A percentile compares a stretch with the other conserved stretches of the same genome.
phyloP scores from a whole-genome alignment of 2,888 invertebrate species.

The Ophion ellenae region DNA sequence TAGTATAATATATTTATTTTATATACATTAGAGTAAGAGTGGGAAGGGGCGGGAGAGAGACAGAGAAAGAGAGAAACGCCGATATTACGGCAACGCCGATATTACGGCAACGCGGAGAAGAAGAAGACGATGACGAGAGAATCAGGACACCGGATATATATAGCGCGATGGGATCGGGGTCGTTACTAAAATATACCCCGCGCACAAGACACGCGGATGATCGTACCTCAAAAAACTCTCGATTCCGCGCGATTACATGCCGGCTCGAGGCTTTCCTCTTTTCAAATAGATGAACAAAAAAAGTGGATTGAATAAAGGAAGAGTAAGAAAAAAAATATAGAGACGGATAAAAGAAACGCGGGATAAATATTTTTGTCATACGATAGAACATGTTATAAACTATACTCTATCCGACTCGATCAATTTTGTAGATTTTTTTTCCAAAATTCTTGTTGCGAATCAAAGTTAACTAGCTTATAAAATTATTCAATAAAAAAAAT shows the following conservation, averaged over 20 bases:
- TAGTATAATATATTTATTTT: no score
- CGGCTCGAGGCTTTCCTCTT: not conserved
- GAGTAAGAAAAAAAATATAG: no score
- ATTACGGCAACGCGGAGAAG: not conserved
- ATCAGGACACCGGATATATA: constrained; percentile 83
- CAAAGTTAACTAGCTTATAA: no score
- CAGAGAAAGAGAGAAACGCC: constrained; percentile 13
- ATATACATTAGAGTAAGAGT: constrained; percentile 2
- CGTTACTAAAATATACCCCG: constrained; percentile 83
- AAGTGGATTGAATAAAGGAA: no score
- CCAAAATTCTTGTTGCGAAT: no score
- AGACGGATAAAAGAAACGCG: no score
- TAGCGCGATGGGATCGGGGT: constrained; percentile 82
- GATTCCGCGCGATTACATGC: constrained; percentile 75
- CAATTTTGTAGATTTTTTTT: no score
- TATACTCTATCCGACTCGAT: no score
- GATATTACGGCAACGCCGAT: constrained; percentile 12
- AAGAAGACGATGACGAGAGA: constrained; percentile 69
- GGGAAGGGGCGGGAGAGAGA: constrained; percentile 25
- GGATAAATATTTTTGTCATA: no score
- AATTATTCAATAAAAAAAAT: no score
- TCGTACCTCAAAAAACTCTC: constrained; percentile 75
- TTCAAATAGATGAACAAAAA: not conserved
- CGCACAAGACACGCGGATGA: constrained; percentile 73
- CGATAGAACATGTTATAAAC: no score